Base-by-base conservation (phyloP, 2,888 invertebrate genomes). In the Aporophyla lueneburgensis region DNA sequence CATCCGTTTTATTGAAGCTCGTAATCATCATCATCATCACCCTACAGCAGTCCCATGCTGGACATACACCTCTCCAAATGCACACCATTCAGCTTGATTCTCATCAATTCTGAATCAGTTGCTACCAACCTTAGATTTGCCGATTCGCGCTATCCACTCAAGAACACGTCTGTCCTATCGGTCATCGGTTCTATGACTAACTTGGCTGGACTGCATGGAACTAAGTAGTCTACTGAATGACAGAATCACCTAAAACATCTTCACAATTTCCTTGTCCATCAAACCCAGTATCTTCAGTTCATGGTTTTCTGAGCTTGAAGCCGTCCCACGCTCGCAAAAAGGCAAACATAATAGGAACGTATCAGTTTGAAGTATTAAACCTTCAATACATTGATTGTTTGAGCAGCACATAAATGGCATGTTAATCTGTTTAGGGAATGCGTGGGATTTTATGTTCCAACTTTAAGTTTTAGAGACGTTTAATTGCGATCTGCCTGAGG, bases 371-470 rank as follows among this genome's bases (percentile, higher is more conserved):
- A 46, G 19, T 62, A 61, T 10, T 68, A 33, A 75, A 78, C 84
- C 84, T 85, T 85, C 81, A 71, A 68, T 49, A 56, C 16, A 65
- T 76, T 84, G 71, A 72, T 81, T 56, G 62, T 73, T 61, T 49
- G 33, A 61, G 66, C 72, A 69, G 49, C 43, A 33, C 67, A 53
- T 74, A 76, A 46, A 85, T 65, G 73, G 83, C 27, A 21, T 59
- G 79, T 24, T 67, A 51, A 65, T 71, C 79, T 80, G 56, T 85
- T 82, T 74, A 71, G 51, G 82, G 56, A 76, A 66, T 78, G 83
- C 78, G 87, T 86, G 74, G 86, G 86, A 71, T 72, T 82, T 78
- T 72, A 71, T 74, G 58, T 51, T 59, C 58, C 58, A 54, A 59
- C 71, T 62, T 74, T 67, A 63, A 63, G 71, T 61, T 69, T 84